Percentiles rank a stretch among this genome's conserved stretches.
phyloP scores from a whole-genome alignment of 2,113 vertebrate species.

The Charina bottae region DNA sequence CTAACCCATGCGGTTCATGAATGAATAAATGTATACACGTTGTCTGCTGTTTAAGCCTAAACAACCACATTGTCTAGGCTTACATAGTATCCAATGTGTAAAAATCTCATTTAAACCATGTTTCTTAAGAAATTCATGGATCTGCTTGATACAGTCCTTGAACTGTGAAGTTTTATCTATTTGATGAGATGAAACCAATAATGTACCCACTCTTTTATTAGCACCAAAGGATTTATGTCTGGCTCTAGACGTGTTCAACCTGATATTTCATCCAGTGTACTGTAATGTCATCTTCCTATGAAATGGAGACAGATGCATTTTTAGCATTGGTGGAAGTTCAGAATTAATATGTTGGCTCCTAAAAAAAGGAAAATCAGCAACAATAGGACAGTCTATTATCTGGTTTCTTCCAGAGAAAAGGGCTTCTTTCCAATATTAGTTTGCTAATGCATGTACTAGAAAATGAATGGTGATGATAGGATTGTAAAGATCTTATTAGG shows the following conservation, averaged over 20 bases:
- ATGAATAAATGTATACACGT: background rate
- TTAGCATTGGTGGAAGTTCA: background rate
- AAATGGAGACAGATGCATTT: background rate
- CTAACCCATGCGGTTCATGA: background rate
- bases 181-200: background rate
- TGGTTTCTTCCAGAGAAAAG: background rate
- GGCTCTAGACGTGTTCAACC: background rate
- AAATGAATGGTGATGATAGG: constrained; percentile 5
- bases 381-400: background rate
- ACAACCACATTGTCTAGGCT: background rate
- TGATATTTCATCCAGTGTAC: background rate
- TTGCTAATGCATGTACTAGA: constrained; percentile 11
- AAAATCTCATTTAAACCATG: background rate
- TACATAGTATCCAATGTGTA: background rate
- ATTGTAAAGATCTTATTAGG: constrained; percentile 8
- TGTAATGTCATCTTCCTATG: background rate
- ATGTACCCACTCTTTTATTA: background rate
- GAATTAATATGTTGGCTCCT: background rate
- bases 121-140: background rate
- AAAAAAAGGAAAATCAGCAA: background rate
- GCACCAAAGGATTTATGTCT: background rate
- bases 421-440: background rate
- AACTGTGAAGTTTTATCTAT: constrained; percentile 6
- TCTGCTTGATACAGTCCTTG: background rate
- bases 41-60: background rate